Percentiles rank a stretch among this genome's conserved stretches.
phyloP scores from a whole-genome alignment of 2,797 vertebrate species.

The Iguana delicatissima region DNA sequence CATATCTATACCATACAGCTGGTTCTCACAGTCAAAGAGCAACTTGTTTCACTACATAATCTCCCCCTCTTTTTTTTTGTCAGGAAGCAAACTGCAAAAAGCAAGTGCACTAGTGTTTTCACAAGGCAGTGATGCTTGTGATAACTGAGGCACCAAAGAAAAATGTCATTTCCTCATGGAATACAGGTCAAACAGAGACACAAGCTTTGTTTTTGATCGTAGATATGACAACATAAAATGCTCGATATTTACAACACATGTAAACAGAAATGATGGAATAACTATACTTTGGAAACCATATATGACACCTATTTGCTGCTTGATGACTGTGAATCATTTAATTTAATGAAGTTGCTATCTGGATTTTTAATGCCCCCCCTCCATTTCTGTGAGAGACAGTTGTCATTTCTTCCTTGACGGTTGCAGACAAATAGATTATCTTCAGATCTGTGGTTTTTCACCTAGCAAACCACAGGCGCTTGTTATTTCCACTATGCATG shows the following conservation, averaged over 20 bases:
- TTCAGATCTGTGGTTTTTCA: slow-evolving; percentile 28
- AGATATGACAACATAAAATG: neutral
- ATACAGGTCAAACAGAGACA: neutral
- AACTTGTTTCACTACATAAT: neutral
- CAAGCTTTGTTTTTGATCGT: neutral
- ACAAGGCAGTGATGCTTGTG: neutral
- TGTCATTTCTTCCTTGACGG: neutral
- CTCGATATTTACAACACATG: neutral
- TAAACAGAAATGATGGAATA: neutral
- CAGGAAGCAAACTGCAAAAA: neutral
- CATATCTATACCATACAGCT: neutral
- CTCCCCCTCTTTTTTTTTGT: neutral
- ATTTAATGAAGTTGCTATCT: neutral
- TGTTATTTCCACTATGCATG: slow-evolving; percentile 20
- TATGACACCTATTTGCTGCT: neutral
- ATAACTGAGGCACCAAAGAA: neutral
- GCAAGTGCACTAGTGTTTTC: neutral
- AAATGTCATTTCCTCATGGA: neutral
- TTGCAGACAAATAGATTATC: slow-evolving; percentile 16
- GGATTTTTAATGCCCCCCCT: neutral
- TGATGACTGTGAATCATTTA: neutral
- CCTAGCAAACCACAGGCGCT: neutral
- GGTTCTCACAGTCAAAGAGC: neutral
- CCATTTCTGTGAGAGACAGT: neutral
- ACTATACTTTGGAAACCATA: too few relatives aligned